Evolutionary conservation across 2,113 vertebrate genomes (phyloP).

Genomic region (Dryoscopus gambensis): DNA sequence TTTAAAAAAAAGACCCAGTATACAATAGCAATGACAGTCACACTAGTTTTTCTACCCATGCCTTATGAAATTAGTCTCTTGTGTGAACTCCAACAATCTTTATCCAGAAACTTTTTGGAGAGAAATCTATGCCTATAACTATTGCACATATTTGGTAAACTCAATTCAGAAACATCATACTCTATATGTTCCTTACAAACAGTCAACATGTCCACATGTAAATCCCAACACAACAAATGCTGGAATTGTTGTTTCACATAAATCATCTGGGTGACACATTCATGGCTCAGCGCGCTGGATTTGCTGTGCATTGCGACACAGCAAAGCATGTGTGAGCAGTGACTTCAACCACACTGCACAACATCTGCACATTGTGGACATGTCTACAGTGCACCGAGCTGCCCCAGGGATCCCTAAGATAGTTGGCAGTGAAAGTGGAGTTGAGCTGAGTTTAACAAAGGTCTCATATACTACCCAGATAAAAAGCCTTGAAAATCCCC

Average conservation of each 20-base stretch:
- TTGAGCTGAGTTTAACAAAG: background rate
- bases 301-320: background rate
- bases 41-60: rapidly evolving
- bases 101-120: background rate
- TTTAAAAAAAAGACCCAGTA: background rate
- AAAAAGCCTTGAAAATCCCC: background rate
- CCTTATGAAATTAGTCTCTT: background rate
- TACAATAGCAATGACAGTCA: background rate
- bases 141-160: background rate
- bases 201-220: background rate
- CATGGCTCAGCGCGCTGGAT: background rate
- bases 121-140: background rate
- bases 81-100: background rate
- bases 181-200: background rate
- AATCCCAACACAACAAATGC: background rate
- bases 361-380: background rate
- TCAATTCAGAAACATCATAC: background rate
- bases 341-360: background rate
- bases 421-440: background rate
- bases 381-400: background rate
- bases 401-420: background rate
- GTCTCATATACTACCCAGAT: background rate
- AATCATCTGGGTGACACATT: conserved; percentile 23
- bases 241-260: background rate
- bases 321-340: background rate